Percentiles rank a stretch among this genome's conserved stretches.
These are phyloP conservation scores for Sturnus vulgaris DNA, from an alignment of 2,113 vertebrate genomes.

Conservation along the genomic window DNA sequence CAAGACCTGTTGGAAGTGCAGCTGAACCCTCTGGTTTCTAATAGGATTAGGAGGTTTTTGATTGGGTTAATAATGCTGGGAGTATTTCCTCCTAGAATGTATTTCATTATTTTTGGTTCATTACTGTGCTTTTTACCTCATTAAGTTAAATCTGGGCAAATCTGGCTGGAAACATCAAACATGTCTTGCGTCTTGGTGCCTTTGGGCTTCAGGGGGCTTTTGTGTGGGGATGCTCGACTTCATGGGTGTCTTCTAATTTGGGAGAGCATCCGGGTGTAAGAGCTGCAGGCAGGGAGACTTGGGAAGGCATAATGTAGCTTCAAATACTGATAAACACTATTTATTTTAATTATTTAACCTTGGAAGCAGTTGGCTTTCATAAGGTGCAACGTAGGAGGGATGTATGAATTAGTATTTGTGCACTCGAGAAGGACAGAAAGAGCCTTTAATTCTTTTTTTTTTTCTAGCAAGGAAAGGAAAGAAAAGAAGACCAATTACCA, in stretches of 20 bases:
- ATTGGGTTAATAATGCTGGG: neutral
- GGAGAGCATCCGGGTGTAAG: neutral
- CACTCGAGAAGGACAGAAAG: neutral
- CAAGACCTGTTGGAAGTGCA: neutral
- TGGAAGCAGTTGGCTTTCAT: neutral
- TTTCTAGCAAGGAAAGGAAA: neutral
- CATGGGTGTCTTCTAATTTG: neutral
- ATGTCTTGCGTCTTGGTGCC: rapidly evolving
- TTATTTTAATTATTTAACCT: neutral
- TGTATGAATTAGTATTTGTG: neutral
- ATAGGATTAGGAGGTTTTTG: constrained; percentile 27
- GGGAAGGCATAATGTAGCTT: neutral
- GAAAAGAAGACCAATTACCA: neutral
- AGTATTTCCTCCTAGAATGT: neutral
- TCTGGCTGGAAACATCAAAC: neutral
- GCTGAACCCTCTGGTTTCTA: neutral
- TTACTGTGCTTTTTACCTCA: neutral
- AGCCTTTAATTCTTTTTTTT: neutral
- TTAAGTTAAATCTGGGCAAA: neutral
- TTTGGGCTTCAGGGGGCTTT: neutral
- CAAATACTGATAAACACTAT: neutral
- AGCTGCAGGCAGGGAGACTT: neutral
- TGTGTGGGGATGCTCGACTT: neutral
- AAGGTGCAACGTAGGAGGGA: rapidly evolving
- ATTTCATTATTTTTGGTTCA: neutral